Evolutionary conservation across 1,140 invertebrate species (phyloP), one percentile per base, ranked within the genome.

Genomic region (Delia radicum): DNA sequence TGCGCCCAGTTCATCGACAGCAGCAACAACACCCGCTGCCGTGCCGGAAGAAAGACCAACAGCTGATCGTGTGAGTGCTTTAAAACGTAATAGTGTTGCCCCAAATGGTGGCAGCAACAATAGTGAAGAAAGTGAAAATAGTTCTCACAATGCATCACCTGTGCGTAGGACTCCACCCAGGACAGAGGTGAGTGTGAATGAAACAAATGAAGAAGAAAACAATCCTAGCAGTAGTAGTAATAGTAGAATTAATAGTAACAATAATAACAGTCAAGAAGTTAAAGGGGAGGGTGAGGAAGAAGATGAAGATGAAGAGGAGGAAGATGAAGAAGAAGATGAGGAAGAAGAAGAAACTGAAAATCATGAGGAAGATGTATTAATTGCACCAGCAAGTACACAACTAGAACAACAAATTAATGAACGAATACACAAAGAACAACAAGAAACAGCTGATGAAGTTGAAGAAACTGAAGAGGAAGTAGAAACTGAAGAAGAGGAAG

Each of bases 171-270:
- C 90, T 78, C 88, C 89, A 79, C 90, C 77, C 88, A 89, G 83
- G 88, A 90, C 83, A 74, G 91, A 92, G 90, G 91, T 92, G 90
- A 92, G 91, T 91, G 83, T 85, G 83, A 85, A 80, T 85, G 83
- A 82, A 77, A 77, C 81, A 85, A 84, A 85, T 82, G 81, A 81
- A 82, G 82, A 84, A 83, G 76, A 72, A 29, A 61, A 73, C 21
- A 27, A 75, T 21, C 62, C 62, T 21, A 69, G 37, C n/a, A 37
- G 63, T 69, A 73, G 71, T 73, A 18, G 42, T 72, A 37, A 69
- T 63, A 42, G 75, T 76, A 61, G 24, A 18, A 42, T 5, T 42
- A 73, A 62, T 65, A 37, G 72, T 61, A 27, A 69, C 24, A 62
- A 77, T 27, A 26, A 29, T 69, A 37, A 48, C 3, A 62, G 77